Evolutionary conservation across 2,888 invertebrate genomes (phyloP), one percentile per base, ranked within the genome.

Genomic region (Nemoura dubitans): DNA sequence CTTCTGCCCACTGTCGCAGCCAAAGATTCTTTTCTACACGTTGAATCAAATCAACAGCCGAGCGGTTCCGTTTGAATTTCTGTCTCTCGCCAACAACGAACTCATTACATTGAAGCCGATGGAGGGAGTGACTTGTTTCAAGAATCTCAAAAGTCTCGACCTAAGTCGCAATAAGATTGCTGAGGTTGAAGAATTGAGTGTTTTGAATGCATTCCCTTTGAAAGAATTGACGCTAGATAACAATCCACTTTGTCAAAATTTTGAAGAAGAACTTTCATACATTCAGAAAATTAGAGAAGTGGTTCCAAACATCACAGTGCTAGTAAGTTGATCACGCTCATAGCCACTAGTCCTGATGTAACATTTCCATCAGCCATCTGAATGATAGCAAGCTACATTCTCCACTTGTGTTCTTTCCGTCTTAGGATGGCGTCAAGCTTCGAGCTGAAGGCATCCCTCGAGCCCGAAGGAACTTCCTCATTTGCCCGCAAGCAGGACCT

Each of bases 221-320:
- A 90, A 90, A 1, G 92, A 93, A 80, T 89, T 96, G 10, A 91
- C 91, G 88, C 90, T 97, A 42, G 95, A 96, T 89, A 95, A 94
- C 0, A 97, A 96, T 91, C 95, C 95, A 0, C 89, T 96, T 0
- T 96, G 96, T 90, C 93, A 93, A 85, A 93, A 94, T 89, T 95
- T 94, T 89, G 93, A 91, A 0, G 94, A 93, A 86, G 92, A 94
- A 0, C 90, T 91, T 0, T 91, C 93, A 2, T 97, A 96, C 90
- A 91, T 95, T 21, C 93, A 93, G 91, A 92, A 90, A 91, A 85
- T 87, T 82, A 93, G 90, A 88, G 91, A 92, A 89, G 91, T 94
- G 88, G 95, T 94, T 89, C 93, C 94, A 0, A 90, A 91, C 81
- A 88, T 95, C 77, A 90, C 89, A 76, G 92, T 92, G 89, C 90